A percentile compares a stretch with the other conserved stretches of the same genome.
Conservation (phyloP, 2,113 vertebrate species). For the Petaurus breviceps region DNA sequence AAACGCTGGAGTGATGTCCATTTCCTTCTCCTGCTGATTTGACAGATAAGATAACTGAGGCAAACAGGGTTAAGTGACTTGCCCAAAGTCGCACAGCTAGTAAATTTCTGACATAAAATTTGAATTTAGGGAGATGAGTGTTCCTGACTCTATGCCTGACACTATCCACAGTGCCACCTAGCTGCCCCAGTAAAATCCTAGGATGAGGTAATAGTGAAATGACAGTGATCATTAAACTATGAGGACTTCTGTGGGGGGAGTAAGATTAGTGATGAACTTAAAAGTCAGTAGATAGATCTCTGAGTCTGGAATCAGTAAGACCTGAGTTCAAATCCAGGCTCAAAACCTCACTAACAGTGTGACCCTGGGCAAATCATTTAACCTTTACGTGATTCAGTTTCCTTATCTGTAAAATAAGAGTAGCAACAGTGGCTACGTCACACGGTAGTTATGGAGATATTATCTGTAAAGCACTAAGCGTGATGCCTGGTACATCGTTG, state of each 20-base stretch:
- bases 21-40: background rate
- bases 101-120: no score
- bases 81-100: no score
- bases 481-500: background rate
- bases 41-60: no score
- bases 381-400: background rate
- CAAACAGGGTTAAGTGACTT: no score
- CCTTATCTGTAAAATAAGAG: background rate
- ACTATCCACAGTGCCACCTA: no score
- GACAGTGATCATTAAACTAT: background rate
- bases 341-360: background rate
- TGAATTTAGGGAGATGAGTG: no score
- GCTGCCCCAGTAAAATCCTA: background rate
- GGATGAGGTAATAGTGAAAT: background rate
- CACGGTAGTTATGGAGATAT: rapidly evolving
- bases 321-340: background rate
- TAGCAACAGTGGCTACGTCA: background rate
- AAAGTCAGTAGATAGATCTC: background rate
- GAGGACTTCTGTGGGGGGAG: no score
- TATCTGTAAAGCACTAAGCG: background rate
- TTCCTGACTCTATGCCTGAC: no score
- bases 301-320: background rate
- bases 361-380: background rate
- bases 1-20: background rate
- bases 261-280: background rate